Evolutionary conservation across 2,797 vertebrate genomes (phyloP), one percentile per base, ranked within the genome.

Genomic region (Galago senegalensis): DNA sequence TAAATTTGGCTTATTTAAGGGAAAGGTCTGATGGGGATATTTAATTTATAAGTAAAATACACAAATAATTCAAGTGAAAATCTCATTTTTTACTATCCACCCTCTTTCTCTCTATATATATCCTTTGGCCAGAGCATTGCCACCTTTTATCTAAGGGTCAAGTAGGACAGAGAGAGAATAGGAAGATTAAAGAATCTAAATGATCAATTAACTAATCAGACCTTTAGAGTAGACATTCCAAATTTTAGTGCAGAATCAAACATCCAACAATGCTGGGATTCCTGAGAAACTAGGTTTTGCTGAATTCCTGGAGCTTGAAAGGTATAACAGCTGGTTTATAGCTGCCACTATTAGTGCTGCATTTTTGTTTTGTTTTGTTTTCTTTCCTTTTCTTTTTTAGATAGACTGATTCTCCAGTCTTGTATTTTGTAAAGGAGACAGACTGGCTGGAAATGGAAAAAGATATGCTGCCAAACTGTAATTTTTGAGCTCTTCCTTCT

Each of bases 271-370:
- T 46, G 93, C 3, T 1, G 56, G 91, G 94, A 60, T 97, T 93
- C 49, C 77, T 80, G 49, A 87, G 70, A 85, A 93, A 69, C 46
- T 3, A 69, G 82, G 72, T 94, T 77, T 31, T 96, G 27, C 61
- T 92, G 72, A 72, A 43, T 89, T 97, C 88, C 75, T 94, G 61
- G 82, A 80, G n/a, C 34, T 91, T 86, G 86, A 72, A 97, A 95
- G 37, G 58, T 80, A 18, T 49, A 95, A 76, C 56, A 95, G 7
- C 60, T 98, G 72, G 37, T 89, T 46, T 79, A 95, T 91, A 82
- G 16, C 7, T 83, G 92, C 53, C 46, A 90, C 75, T 95, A 79
- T 31, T 72, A 75, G 70, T 20, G 2, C 10, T 53, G 34, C 21
- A 27, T 34, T 20, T 67, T 84, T 43, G 80, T 86, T 95, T 80